A percentile compares a stretch with the other conserved stretches of the same genome.
phyloP scores from a whole-genome alignment of 2,888 invertebrate genomes.

The Phyllotreta striolata region DNA sequence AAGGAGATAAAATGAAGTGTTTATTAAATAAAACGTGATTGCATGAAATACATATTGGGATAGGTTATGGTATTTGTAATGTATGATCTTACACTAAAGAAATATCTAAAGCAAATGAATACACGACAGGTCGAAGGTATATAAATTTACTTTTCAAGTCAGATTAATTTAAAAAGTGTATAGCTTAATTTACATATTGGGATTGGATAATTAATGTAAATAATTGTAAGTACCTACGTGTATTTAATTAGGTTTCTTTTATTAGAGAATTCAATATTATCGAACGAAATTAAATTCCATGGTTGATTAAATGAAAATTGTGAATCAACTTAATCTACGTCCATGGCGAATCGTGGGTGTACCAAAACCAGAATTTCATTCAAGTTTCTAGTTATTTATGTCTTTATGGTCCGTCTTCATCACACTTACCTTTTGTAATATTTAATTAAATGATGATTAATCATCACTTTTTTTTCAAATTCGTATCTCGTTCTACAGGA shows the following conservation, averaged over 20 bases:
- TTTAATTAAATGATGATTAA: constrained; percentile 44
- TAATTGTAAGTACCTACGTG: too few relatives aligned
- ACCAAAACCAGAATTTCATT: constrained; percentile 55
- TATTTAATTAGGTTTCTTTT: not conserved
- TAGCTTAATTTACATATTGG: too few relatives aligned
- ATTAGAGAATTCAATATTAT: not conserved
- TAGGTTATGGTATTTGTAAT: constrained; percentile 1
- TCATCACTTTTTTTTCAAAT: constrained; percentile 34
- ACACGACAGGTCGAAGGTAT: too few relatives aligned
- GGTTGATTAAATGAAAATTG: not conserved
- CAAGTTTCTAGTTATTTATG: constrained; percentile 55
- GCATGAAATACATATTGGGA: not conserved
- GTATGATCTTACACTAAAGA: too few relatives aligned
- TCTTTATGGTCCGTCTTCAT: constrained; percentile 48
- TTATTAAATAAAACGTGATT: not conserved
- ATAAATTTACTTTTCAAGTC: too few relatives aligned
- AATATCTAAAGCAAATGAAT: too few relatives aligned
- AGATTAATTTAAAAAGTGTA: too few relatives aligned
- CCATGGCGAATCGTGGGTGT: constrained; percentile 52
- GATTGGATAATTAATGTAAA: too few relatives aligned
- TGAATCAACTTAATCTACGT: constrained; percentile 17
- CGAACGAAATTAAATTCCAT: too few relatives aligned
- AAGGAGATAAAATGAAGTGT: not conserved
- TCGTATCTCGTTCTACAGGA: constrained; percentile 2
- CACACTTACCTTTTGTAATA: constrained; percentile 42